Conservation (phyloP, 2,113 vertebrate genomes). For the Amazona guildingii region DNA sequence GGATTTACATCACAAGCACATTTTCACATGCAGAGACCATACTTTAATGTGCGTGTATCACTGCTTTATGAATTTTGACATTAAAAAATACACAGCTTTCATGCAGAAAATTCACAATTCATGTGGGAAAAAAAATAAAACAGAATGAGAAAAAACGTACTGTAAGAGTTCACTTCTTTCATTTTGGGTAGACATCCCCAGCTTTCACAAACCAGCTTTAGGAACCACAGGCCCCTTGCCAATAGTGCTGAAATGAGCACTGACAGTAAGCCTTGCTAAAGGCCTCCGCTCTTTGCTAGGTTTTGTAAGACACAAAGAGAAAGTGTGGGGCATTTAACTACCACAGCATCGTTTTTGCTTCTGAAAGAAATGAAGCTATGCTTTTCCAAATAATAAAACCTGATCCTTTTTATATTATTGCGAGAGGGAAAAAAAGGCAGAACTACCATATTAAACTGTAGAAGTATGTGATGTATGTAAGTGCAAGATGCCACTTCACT, state of each 20-base stretch:
- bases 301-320: conserved; percentile 6
- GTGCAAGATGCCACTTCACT: background rate
- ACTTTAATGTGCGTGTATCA: rapidly evolving
- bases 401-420: background rate
- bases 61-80: background rate
- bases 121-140: background rate
- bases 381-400: background rate
- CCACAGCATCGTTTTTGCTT: background rate
- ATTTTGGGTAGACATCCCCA: background rate
- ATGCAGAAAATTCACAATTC: background rate
- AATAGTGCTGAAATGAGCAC: background rate
- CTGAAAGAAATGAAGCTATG: background rate
- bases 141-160: background rate
- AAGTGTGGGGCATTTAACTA: background rate
- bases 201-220: background rate
- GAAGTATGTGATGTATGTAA: background rate
- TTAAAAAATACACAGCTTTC: background rate
- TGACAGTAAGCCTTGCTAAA: background rate
- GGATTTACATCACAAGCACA: background rate
- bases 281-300: background rate
- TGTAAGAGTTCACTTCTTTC: background rate
- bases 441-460: background rate
- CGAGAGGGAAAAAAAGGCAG: background rate
- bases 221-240: background rate
- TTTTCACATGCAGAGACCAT: background rate